These are phyloP conservation scores for Hesperophylax magnus DNA, from an alignment of 1,140 invertebrate species.

Conservation along the genomic window DNA sequence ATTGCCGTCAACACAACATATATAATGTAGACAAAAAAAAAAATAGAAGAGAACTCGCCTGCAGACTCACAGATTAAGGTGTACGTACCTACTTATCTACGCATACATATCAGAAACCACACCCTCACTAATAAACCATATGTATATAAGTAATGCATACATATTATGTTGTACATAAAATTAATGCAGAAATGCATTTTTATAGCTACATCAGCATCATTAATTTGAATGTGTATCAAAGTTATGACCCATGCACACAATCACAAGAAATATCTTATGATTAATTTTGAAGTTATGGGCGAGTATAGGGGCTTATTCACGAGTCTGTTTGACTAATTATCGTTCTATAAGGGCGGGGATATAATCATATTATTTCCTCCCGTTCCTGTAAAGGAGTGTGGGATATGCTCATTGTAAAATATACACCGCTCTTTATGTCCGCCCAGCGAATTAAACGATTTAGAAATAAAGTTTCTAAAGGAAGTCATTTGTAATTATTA, in stretches of 20 bases:
- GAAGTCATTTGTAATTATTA: constrained; percentile 4
- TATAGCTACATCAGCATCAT: background rate
- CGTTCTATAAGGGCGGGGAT: constrained; percentile 36
- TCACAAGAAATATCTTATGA: constrained; percentile 40
- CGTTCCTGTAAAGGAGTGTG: background rate
- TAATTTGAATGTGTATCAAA: constrained; percentile 23
- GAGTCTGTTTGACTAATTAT: constrained; percentile 48
- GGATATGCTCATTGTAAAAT: constrained; percentile 11
- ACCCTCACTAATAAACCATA: too few species aligned
- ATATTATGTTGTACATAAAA: too few species aligned
- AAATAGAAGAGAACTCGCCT: too few species aligned
- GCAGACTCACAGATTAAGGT: too few species aligned
- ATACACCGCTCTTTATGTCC: background rate
- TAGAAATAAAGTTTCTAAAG: background rate
- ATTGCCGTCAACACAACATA: too few species aligned
- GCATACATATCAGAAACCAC: too few species aligned
- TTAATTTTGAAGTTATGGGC: constrained; percentile 42
- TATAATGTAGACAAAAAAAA: too few species aligned
- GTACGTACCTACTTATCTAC: too few species aligned
- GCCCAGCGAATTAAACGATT: constrained; percentile 7
- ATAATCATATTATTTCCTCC: constrained; percentile 21
- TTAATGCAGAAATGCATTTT: too few species aligned
- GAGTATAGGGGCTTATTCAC: constrained; percentile 54
- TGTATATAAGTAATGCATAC: too few species aligned
- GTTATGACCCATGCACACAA: background rate